phyloP scores from a whole-genome alignment of 2,797 vertebrate genomes.

The Gallinago nigripennis region DNA sequence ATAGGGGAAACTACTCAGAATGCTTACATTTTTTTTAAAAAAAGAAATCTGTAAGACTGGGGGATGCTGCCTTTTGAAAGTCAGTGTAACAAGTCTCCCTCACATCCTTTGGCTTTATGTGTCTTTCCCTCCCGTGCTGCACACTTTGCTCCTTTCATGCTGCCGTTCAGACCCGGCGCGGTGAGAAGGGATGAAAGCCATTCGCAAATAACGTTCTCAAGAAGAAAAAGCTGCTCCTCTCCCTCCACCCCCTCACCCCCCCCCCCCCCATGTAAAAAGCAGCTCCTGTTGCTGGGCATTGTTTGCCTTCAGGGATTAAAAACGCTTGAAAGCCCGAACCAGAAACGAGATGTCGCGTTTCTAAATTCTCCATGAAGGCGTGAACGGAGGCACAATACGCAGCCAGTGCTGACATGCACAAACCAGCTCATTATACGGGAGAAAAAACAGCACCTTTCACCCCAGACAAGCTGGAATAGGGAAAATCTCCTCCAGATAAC shows the following conservation, averaged over 20 bases:
- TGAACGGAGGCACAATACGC: not conserved
- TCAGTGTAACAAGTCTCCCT: not conserved
- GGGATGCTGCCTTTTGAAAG: not conserved
- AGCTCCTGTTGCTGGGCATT: not conserved
- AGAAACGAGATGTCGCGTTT: not conserved
- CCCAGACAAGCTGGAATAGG: not conserved
- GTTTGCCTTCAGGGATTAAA: not conserved
- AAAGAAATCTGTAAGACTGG: too few species aligned
- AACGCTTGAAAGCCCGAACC: not conserved
- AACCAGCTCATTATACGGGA: not conserved
- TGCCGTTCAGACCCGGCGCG: not conserved
- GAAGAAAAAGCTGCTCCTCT: not conserved
- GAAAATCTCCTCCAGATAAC: not conserved
- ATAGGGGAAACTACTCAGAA: not conserved
- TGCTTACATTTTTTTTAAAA: too few species aligned
- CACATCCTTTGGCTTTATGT: not conserved
- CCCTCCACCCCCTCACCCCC: too few species aligned
- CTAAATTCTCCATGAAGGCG: not conserved
- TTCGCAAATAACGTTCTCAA: not conserved
- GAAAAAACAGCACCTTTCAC: conserved; percentile 12
- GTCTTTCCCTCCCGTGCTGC: not conserved
- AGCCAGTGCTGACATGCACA: not conserved
- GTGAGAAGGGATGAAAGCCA: not conserved
- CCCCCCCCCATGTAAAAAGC: not conserved
- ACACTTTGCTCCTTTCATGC: not conserved